Base-by-base conservation (phyloP, 2,888 invertebrate species). In the Zonitis immaculata region DNA sequence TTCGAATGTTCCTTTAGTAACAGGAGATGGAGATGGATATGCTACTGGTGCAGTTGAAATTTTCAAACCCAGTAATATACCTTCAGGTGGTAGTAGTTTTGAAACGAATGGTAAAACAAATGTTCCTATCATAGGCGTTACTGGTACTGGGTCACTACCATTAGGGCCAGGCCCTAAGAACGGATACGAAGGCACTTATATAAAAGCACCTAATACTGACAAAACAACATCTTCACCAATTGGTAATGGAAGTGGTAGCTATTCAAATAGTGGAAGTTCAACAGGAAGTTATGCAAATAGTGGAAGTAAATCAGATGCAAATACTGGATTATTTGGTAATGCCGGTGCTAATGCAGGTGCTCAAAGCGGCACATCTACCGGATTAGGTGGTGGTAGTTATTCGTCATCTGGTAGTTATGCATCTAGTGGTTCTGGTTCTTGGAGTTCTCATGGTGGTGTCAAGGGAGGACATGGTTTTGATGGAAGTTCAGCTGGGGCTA, bases 241-340 rank as follows among this genome's bases (percentile, higher is more conserved):
- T 30, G 42, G 42, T 47, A 32, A 14, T 14, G 20, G 16, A n/a
- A 35, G 42, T 32, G 9, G 20, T 14, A 39, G 42, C 20, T 45
- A 16, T 42, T 26, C 30, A n/a, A n/a, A n/a, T n/a, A n/a, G n/a
- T 20, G 53, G 53, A 12, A 1, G n/a, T n/a, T n/a, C n/a, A n/a
- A n/a, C 30, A 12, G 12, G 12, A 42, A 43, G 43, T 43, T 12
- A 26, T 20, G 39, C 45, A 3, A 20, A 48, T 7, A 46, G 35
- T 20, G 18, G 26, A 2, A 11, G n/a, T n/a, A n/a, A n/a, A n/a
- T n/a, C n/a, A n/a, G 42, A 25, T 9, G 47, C 8, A 35, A 16
- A 7, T 14, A 6, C 44, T 44, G 44, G 50, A n/a, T n/a, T n/a
- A n/a, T n/a, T n/a, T 39, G 26, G 53, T 45, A 42, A 44, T 44